A percentile compares a stretch with the other conserved stretches of the same genome.
Evolutionary conservation across 2,888 invertebrate species (phyloP).

Genomic region (Cosmorhoe ocellata): DNA sequence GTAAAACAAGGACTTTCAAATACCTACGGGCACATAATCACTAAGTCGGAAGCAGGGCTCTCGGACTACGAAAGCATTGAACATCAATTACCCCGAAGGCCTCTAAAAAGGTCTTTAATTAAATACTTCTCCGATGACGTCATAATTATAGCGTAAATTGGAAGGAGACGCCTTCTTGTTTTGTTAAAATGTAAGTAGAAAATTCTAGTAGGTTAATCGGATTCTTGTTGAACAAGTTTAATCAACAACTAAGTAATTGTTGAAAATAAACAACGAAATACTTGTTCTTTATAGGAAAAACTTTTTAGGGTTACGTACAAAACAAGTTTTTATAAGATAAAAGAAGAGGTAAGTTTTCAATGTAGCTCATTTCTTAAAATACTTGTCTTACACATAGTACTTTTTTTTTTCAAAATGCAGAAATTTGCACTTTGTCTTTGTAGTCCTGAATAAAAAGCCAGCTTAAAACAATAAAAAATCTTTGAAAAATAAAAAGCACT

Average conservation of each 20-base stretch:
- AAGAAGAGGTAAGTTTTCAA: too few relatives aligned
- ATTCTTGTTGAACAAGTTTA: conserved; percentile 14
- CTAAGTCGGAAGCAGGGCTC: conserved; percentile 62
- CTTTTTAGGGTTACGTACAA: not conserved
- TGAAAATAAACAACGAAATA: not conserved
- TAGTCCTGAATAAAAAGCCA: too few relatives aligned
- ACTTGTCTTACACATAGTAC: too few relatives aligned
- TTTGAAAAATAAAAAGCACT: too few relatives aligned
- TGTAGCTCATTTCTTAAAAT: too few relatives aligned
- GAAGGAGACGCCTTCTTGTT: conserved; percentile 73
- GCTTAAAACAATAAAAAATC: too few relatives aligned
- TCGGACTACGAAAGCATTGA: conserved; percentile 80
- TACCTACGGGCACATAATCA: conserved; percentile 61
- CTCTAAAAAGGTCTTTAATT: conserved; percentile 78
- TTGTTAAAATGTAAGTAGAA: conserved; percentile 74
- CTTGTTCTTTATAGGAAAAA: not conserved
- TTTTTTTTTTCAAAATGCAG: too few relatives aligned
- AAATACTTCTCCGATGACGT: conserved; percentile 82
- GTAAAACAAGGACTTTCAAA: conserved; percentile 51
- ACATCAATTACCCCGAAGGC: conserved; percentile 77
- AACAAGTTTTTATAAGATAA: not conserved
- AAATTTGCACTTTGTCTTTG: too few relatives aligned
- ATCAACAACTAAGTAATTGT: conserved; percentile 11
- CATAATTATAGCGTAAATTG: conserved; percentile 80
- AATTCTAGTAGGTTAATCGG: conserved; percentile 23